Evolutionary conservation across 2,113 vertebrate species (phyloP).

Genomic region (Dryoscopus gambensis): DNA sequence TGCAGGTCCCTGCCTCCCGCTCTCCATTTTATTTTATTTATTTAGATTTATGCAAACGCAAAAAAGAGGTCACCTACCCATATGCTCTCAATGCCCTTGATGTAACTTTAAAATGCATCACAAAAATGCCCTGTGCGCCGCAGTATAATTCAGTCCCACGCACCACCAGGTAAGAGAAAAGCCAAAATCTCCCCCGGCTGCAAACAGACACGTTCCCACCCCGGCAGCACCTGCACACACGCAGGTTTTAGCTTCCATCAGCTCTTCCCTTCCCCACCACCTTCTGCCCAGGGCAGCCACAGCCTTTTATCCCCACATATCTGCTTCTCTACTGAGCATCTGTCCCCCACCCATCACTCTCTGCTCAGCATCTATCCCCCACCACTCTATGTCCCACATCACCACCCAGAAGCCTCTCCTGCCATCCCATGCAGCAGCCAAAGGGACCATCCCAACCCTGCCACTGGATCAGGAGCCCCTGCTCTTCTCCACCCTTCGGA

Average conservation of each 20-base stretch:
- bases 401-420: background rate
- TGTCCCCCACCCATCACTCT: background rate
- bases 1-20: slow-evolving; percentile 13
- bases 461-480: background rate
- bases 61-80: slow-evolving; percentile 2
- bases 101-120: slow-evolving; percentile 11
- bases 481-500: background rate
- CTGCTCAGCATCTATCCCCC: background rate
- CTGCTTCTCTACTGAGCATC: background rate
- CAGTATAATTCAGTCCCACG: background rate
- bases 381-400: accelerated
- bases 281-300: background rate
- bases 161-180: background rate
- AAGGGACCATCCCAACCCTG: background rate
- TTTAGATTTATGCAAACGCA: slow-evolving; percentile 60
- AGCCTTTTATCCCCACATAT: background rate
- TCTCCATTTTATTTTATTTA: slow-evolving; percentile 3
- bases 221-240: background rate
- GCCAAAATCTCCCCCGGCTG: background rate
- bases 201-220: background rate
- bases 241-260: background rate
- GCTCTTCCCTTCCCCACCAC: background rate
- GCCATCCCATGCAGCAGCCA: background rate
- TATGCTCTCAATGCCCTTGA: slow-evolving; percentile 4
- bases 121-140: background rate